phyloP scores from a whole-genome alignment of 2,113 vertebrate species.

The Rhabdornis inornatus region DNA sequence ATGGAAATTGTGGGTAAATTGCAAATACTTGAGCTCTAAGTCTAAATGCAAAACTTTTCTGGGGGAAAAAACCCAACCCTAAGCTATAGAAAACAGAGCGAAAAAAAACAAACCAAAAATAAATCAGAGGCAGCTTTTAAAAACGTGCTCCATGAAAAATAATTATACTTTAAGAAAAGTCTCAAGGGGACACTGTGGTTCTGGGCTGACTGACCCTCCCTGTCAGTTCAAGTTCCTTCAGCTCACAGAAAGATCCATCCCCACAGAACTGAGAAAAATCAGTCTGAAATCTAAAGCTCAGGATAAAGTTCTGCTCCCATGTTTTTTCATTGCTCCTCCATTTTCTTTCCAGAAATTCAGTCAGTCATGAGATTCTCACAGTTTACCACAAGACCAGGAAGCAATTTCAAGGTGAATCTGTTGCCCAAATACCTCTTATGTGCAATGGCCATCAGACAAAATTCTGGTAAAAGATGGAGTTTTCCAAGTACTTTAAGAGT shows the following conservation, averaged over 20 bases:
- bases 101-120: rapidly evolving
- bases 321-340: not conserved
- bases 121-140: not conserved
- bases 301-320: not conserved
- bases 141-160: not conserved
- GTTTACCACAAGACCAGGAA: not conserved
- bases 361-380: not conserved
- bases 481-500: not conserved
- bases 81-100: not conserved
- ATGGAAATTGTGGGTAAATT: not conserved
- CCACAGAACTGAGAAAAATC: not conserved
- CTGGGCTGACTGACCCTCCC: not conserved
- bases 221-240: not conserved
- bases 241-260: not conserved
- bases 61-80: rapidly evolving
- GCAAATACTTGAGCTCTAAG: not conserved
- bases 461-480: not conserved
- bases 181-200: not conserved
- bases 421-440: not conserved
- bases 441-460: not conserved
- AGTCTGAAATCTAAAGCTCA: not conserved
- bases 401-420: not conserved
- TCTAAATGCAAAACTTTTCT: not conserved
- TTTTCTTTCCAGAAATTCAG: not conserved
- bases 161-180: not conserved